These are phyloP conservation scores for Galago senegalensis DNA, from an alignment of 2,797 vertebrate species.

Conservation along the genomic window DNA sequence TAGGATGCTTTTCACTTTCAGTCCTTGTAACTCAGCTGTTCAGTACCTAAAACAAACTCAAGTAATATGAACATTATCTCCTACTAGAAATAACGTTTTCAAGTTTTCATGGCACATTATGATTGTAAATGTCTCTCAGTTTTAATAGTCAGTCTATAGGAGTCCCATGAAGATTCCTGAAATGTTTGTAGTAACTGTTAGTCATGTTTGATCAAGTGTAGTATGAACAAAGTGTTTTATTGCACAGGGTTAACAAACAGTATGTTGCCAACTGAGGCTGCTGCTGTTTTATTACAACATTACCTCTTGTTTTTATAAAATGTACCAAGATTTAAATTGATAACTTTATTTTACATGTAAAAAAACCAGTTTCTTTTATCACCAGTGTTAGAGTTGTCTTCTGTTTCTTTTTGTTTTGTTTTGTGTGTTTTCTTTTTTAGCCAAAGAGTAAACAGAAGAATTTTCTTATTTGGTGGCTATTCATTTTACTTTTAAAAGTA, in stretches of 20 bases:
- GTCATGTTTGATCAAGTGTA: conserved; percentile 87
- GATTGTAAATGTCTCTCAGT: conserved; percentile 89
- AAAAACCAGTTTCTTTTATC: conserved; percentile 84
- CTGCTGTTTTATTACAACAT: conserved; percentile 92
- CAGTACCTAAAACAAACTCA: conserved; percentile 82
- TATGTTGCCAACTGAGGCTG: conserved; percentile 88
- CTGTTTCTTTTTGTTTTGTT: conserved; percentile 87
- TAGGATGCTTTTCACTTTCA: conserved; percentile 82
- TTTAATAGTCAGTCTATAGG: conserved; percentile 84
- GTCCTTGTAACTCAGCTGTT: conserved; percentile 84
- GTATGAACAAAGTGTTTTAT: conserved; percentile 89
- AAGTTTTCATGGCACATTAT: conserved; percentile 87
- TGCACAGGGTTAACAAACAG: conserved; percentile 91
- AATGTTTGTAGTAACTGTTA: conserved; percentile 85
- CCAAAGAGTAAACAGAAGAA: conserved; percentile 96
- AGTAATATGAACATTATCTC: conserved; percentile 83
- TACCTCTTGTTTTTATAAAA: conserved; percentile 93
- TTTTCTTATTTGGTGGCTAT: conserved; percentile 88
- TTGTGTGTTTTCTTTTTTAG: conserved; percentile 91
- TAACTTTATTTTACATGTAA: conserved; percentile 89
- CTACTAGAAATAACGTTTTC: conserved; percentile 81
- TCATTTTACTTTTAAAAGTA: conserved; percentile 84
- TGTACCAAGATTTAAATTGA: conserved; percentile 89
- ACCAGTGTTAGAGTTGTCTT: conserved; percentile 89
- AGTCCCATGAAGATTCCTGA: conserved; percentile 84